These are phyloP conservation scores for Erpornis zantholeuca DNA, from an alignment of 2,113 vertebrate species.

Conservation along the genomic window DNA sequence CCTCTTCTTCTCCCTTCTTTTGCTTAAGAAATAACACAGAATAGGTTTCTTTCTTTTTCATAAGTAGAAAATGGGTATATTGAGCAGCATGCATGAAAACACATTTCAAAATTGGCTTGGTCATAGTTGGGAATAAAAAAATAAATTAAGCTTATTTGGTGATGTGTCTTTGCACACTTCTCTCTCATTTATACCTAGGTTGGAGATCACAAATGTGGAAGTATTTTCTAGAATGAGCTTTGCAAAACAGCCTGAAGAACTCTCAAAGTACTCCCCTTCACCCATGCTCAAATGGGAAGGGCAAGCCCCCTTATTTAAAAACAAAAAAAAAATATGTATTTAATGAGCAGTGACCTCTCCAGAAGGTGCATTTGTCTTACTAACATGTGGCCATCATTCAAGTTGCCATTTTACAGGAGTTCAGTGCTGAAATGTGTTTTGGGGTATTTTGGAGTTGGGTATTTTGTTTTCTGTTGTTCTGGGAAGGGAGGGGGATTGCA, in stretches of 20 bases:
- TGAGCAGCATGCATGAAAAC: background rate
- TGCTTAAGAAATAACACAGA: background rate
- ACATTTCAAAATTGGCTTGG: background rate
- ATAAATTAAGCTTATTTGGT: background rate
- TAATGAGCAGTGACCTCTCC: background rate
- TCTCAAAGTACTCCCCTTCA: background rate
- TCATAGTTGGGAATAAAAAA: background rate
- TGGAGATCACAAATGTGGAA: background rate
- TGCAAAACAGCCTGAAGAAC: background rate
- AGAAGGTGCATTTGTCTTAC: background rate
- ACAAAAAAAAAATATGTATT: background rate
- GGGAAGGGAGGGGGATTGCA: background rate
- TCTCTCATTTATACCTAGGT: background rate
- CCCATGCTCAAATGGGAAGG: background rate
- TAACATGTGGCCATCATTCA: background rate
- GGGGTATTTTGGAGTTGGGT: background rate
- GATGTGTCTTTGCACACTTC: background rate
- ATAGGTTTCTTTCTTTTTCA: rapidly evolving
- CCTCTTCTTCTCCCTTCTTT: background rate
- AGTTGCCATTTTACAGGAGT: background rate
- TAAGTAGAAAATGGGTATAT: background rate
- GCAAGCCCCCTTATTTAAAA: background rate
- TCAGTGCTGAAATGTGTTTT: background rate
- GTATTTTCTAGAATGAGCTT: background rate
- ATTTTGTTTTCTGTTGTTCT: background rate